phyloP scores from a whole-genome alignment of 2,888 invertebrate species.

The Orchestes rusci region DNA sequence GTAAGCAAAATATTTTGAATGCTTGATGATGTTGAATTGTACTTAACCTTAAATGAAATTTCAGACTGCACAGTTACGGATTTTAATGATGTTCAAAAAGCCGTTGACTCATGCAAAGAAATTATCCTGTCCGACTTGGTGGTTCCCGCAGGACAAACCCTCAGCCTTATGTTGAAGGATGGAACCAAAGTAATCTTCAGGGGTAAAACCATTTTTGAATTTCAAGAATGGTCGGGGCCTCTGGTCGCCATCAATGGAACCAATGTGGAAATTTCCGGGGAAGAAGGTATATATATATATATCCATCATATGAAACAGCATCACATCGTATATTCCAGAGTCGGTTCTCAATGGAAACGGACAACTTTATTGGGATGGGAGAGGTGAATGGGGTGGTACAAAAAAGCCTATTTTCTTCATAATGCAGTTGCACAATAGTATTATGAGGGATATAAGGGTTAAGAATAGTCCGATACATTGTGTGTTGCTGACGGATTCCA shows the following conservation, averaged over 20 bases:
- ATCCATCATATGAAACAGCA: neutral
- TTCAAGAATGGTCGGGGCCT: neutral
- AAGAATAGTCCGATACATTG: constrained; percentile 26
- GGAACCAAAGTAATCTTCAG: constrained; percentile 1
- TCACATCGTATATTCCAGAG: constrained; percentile 12
- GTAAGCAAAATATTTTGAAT: too few relatives aligned
- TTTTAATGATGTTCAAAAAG: constrained; percentile 3
- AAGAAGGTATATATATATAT: neutral
- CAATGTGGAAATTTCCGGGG: constrained; percentile 1
- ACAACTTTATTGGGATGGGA: constrained; percentile 27
- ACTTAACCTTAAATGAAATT: too few relatives aligned
- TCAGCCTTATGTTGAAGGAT: neutral
- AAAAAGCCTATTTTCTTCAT: constrained; percentile 26
- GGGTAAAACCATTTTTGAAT: constrained; percentile 5
- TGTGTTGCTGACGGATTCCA: constrained; percentile 23
- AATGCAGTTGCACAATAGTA: constrained; percentile 17
- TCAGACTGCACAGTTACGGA: constrained; percentile 2
- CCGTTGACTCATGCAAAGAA: constrained; percentile 2
- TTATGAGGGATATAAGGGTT: constrained; percentile 21
- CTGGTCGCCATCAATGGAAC: constrained; percentile 6
- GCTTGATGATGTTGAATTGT: too few relatives aligned
- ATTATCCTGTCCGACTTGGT: neutral
- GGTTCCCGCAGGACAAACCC: constrained; percentile 9
- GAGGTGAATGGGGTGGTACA: constrained; percentile 24
- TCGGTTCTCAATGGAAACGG: constrained; percentile 26